These are phyloP conservation scores for Agrotis exclamationis DNA, from an alignment of 2,888 invertebrate species.

Conservation along the genomic window DNA sequence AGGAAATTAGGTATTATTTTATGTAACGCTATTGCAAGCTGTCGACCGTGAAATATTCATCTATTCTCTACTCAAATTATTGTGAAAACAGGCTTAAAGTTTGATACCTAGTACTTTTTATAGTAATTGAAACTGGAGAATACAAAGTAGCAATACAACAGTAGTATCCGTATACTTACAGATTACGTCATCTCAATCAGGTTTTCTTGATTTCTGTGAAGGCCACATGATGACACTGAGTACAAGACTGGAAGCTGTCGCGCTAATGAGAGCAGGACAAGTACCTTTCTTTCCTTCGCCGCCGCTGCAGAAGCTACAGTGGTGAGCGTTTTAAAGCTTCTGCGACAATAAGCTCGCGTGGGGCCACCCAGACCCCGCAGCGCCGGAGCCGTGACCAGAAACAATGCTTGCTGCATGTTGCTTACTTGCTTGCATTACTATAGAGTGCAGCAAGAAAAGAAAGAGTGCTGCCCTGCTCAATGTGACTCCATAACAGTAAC, in stretches of 20 bases:
- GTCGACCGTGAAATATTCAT: neutral
- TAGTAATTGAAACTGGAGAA: constrained; percentile 8
- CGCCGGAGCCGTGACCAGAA: too few relatives aligned
- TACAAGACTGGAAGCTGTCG: constrained; percentile 16
- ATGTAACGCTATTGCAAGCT: neutral
- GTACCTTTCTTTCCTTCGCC: too few relatives aligned
- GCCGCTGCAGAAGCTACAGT: too few relatives aligned
- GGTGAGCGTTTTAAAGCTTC: too few relatives aligned
- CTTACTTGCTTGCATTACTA: too few relatives aligned
- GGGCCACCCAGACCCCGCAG: too few relatives aligned
- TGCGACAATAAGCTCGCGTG: too few relatives aligned
- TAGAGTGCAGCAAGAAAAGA: too few relatives aligned
- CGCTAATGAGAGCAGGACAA: neutral
- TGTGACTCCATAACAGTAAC: too few relatives aligned
- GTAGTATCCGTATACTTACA: neutral
- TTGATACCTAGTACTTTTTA: neutral
- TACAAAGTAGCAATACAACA: neutral
- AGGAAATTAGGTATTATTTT: constrained; percentile 7
- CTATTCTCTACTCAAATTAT: neutral
- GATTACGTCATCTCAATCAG: constrained; percentile 39
- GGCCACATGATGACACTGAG: constrained; percentile 31
- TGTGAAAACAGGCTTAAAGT: neutral
- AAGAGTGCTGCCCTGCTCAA: too few relatives aligned
- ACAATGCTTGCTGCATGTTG: too few relatives aligned
- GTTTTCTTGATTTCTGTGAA: constrained; percentile 42